Conservation (phyloP, 2,797 vertebrate species). For the Eremophila alpestris region DNA sequence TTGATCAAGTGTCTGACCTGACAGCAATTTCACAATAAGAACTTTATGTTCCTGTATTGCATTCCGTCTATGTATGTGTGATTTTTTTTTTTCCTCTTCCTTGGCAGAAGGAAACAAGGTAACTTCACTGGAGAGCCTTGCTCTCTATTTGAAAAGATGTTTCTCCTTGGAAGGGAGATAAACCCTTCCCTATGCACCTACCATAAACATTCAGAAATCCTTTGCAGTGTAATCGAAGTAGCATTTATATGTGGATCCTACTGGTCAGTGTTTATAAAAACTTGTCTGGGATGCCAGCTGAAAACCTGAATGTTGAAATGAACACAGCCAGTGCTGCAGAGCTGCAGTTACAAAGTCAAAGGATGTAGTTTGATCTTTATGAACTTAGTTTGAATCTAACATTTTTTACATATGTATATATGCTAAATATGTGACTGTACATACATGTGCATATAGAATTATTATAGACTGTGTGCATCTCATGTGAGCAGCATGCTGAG, state of each 20-base stretch:
- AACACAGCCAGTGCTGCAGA: not conserved
- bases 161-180: not conserved
- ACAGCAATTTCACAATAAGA: slow-evolving; percentile 32
- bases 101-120: not conserved
- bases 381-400: not conserved
- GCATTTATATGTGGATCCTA: not conserved
- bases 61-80: not conserved
- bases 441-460: too few relatives aligned
- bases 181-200: not conserved
- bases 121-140: not conserved
- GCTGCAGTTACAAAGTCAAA: not conserved
- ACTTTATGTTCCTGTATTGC: slow-evolving; percentile 10
- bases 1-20: slow-evolving; percentile 31
- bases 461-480: not conserved
- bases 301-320: not conserved
- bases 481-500: not conserved
- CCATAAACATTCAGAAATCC: not conserved
- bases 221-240: not conserved
- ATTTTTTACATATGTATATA: not conserved
- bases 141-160: not conserved
- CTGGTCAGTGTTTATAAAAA: not conserved
- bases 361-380: not conserved
- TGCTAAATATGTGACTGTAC: not conserved
- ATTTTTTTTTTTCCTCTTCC: not conserved
- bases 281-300: not conserved